These are phyloP conservation scores for Platyrinchus mystaceus DNA, from an alignment of 2,797 vertebrate species.

Conservation along the genomic window DNA sequence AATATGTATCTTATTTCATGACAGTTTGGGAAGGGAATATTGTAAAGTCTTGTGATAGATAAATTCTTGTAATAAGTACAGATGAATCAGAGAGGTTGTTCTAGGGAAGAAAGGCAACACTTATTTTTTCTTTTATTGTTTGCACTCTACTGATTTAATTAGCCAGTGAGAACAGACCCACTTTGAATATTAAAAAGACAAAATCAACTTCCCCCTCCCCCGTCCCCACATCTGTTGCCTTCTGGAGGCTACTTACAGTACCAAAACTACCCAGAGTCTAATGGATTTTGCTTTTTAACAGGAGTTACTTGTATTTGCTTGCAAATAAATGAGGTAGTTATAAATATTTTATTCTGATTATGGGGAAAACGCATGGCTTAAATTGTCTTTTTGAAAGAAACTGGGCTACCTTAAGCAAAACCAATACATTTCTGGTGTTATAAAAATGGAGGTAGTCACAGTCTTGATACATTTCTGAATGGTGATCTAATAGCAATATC, in stretches of 20 bases:
- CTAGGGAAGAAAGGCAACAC: constrained; percentile 29
- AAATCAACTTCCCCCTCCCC: constrained; percentile 43
- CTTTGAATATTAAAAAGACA: constrained; percentile 61
- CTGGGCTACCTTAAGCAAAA: constrained; percentile 4
- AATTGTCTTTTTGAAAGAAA: constrained; percentile 27
- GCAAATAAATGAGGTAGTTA: constrained; percentile 15
- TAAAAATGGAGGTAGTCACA: neutral
- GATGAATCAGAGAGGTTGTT: constrained; percentile 5
- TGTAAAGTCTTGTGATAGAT: neutral
- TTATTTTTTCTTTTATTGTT: constrained; percentile 61
- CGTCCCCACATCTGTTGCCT: constrained; percentile 43
- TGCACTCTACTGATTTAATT: constrained; percentile 64
- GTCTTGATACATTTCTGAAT: constrained; percentile 1
- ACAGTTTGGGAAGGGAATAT: neutral
- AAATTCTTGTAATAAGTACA: neutral
- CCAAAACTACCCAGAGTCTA: neutral
- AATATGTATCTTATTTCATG: neutral
- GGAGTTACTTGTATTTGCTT: constrained; percentile 14
- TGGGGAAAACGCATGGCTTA: constrained; percentile 18
- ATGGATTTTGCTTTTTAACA: constrained; percentile 37
- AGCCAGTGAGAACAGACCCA: constrained; percentile 54
- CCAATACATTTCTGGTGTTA: neutral
- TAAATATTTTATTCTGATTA: constrained; percentile 35
- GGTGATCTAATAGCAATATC: constrained; percentile 4
- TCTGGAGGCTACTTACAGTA: constrained; percentile 11